These are phyloP conservation scores for Nemurella pictetii DNA, from an alignment of 2,888 invertebrate species.

Conservation along the genomic window DNA sequence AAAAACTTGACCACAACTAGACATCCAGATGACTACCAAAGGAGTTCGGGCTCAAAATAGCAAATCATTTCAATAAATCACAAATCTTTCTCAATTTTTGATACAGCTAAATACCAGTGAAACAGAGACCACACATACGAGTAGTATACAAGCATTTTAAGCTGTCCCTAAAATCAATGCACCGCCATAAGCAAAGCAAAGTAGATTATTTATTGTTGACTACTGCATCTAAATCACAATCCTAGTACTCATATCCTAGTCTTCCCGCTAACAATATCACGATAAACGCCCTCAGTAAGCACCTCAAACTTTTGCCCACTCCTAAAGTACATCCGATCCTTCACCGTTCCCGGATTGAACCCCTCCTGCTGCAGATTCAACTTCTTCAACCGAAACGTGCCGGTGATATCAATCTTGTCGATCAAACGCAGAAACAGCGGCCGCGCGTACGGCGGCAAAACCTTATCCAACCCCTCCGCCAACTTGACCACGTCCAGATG, in stretches of 20 bases:
- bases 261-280: slow-evolving; percentile 34
- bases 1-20: too few species aligned
- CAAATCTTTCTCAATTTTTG: too few species aligned
- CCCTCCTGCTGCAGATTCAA: slow-evolving; percentile 82
- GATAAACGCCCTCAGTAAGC: slow-evolving; percentile 49
- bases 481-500: slow-evolving; percentile 62
- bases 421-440: slow-evolving; percentile 86
- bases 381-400: slow-evolving; percentile 93
- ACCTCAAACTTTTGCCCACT: slow-evolving; percentile 51
- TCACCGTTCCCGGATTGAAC: slow-evolving; percentile 68
- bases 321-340: slow-evolving; percentile 60
- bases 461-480: slow-evolving; percentile 66
- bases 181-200: too few species aligned
- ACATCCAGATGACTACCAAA: too few species aligned
- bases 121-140: too few species aligned
- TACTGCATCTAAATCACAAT: too few species aligned
- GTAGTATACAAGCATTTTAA: too few species aligned
- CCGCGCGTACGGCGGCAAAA: slow-evolving; percentile 82
- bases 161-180: too few species aligned
- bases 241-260: slow-evolving; percentile 31
- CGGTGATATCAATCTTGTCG: slow-evolving; percentile 71
- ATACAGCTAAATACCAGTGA: too few species aligned
- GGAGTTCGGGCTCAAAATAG: too few species aligned
- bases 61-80: too few species aligned
- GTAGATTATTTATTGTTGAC: too few species aligned